Evolutionary conservation across 1,140 invertebrate species (phyloP).

Genomic region (Drosophila nasuta): DNA sequence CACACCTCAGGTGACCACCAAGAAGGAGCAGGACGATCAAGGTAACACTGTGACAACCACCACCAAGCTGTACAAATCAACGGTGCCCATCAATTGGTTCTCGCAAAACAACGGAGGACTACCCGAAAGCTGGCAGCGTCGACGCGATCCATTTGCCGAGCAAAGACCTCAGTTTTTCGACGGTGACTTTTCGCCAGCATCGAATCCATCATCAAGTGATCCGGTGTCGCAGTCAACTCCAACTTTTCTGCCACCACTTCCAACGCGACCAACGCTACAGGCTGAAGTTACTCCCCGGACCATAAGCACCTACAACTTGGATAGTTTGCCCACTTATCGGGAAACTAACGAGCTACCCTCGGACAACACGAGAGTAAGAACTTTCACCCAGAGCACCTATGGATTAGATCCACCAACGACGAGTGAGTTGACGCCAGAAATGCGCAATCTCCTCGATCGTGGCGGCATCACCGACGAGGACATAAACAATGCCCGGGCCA

Average conservation of each 20-base stretch:
- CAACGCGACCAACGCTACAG: conserved; percentile 12
- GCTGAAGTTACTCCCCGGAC: conserved; percentile 14
- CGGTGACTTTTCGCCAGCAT: neutral
- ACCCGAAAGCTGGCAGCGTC: conserved; percentile 9
- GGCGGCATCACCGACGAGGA: conserved; percentile 61
- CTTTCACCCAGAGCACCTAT: conserved; percentile 10
- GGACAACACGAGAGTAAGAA: conserved; percentile 18
- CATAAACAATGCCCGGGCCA: conserved; percentile 14
- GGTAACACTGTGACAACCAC: conserved; percentile 36
- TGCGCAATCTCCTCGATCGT: conserved; percentile 27
- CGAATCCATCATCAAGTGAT: neutral
- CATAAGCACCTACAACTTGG: conserved; percentile 25
- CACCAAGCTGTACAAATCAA: neutral
- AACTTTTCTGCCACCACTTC: neutral
- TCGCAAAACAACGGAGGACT: neutral
- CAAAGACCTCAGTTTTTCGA: conserved; percentile 22
- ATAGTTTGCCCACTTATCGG: conserved; percentile 29
- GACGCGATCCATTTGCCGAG: conserved; percentile 11
- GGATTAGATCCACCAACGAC: neutral
- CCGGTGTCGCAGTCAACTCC: neutral
- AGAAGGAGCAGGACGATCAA: conserved; percentile 35
- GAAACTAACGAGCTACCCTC: conserved; percentile 16
- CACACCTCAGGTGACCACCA: conserved; percentile 20
- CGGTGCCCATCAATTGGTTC: neutral
- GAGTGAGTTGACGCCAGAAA: conserved; percentile 24